Evolutionary conservation across 2,797 vertebrate species (phyloP), one percentile per base, ranked within the genome.

Genomic region (Pitangus sulphuratus): DNA sequence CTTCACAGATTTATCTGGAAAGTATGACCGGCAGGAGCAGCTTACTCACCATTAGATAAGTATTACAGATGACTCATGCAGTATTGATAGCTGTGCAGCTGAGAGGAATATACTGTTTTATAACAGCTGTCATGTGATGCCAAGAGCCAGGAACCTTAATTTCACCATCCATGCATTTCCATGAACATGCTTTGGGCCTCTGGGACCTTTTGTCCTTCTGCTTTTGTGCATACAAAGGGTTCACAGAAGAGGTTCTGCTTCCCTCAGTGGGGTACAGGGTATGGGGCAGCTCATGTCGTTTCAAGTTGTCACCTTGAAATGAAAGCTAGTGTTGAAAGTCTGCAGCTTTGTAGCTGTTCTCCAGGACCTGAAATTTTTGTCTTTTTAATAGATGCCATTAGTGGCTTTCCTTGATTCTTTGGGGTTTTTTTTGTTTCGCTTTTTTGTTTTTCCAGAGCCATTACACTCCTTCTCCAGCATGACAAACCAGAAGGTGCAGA

Each of bases 41-140:
- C 89, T 87, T 94, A 87, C 82, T 95, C 95, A 95, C 85, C 70
- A 75, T 97, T 96, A 97, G 97, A 95, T 97, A 97, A 97, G 96
- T 97, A 97, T 95, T 95, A 87, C 22, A 22, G 78, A 78, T 95
- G 78, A 87, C 87, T 97, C 87, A 90, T 81, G 71, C 77, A 25
- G 6, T 64, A 66, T 78, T 8, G 51, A 79, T 82, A 69, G 76
- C 35, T 50, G 48, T 62, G 58, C 3, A 2, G 61, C 75, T 78
- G 48, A 72, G 69, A 50, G 83, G 39, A 64, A 25, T 64, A 33
- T 70, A 47, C 39, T 90, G 81, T 75, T 94, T 90, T 91, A 9
- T 80, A 89, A 74, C 87, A 90, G 66, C 83, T 84, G 64, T 62
- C 66, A 40, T 25, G 35, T 8, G 15, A 37, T 81, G 44, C 62